A percentile compares a stretch with the other conserved stretches of the same genome.
These are phyloP conservation scores for Pteropus alecto DNA, from an alignment of 2,113 vertebrate genomes.

Conservation along the genomic window DNA sequence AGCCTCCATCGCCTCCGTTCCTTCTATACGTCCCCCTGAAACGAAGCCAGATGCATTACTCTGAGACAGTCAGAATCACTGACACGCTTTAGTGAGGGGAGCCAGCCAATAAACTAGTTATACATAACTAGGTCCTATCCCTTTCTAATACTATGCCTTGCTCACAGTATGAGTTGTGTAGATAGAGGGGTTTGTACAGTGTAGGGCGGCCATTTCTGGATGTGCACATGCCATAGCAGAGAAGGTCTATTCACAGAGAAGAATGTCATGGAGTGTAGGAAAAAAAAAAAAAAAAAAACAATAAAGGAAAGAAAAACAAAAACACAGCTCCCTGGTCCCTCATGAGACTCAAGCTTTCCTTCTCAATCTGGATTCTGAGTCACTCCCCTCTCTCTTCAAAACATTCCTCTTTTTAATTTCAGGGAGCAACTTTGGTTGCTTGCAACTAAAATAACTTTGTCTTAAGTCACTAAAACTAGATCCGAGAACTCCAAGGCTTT, in stretches of 20 bases:
- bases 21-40: not conserved
- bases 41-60: not conserved
- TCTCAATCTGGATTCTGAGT: not conserved
- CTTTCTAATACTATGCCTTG: not conserved
- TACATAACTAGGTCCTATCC: not conserved
- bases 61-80: not conserved
- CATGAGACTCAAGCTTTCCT: not conserved
- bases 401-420: constrained; percentile 24
- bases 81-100: not conserved
- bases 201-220: not conserved
- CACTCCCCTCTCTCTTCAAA: constrained; percentile 5
- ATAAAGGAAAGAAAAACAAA: not conserved
- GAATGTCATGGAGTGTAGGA: not conserved
- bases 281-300: not conserved
- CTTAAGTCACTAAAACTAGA: constrained; percentile 11
- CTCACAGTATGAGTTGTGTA: too few relatives aligned
- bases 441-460: constrained; percentile 49
- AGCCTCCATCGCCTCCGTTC: not conserved
- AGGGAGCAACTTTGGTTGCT: constrained; percentile 8
- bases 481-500: not conserved
- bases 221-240: not conserved
- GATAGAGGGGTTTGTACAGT: rapidly evolving
- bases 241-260: not conserved
- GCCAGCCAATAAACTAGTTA: not conserved
- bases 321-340: not conserved